Evolutionary conservation across 2,113 vertebrate genomes (phyloP), one percentile per base, ranked within the genome.

Genomic region (Leptodactylus fuscus): DNA sequence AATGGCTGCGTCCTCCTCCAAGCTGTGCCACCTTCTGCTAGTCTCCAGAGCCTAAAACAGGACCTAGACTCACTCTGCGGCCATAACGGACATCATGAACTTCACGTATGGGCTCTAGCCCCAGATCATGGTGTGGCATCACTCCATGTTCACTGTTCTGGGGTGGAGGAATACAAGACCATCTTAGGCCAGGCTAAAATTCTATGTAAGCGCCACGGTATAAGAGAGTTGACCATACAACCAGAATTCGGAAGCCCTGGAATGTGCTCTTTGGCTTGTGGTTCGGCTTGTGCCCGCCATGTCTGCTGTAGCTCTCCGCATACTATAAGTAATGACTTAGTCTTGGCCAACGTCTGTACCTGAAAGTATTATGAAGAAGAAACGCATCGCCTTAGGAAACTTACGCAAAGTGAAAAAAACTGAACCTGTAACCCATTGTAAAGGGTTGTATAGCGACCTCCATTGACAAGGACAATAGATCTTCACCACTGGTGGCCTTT

Each of bases 101-200:
- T 95, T 29, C 95, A 95, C 6, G 48, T 95, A 77, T 95, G 95
- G 95, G 89, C 94, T 87, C 83, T 95, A 22, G 89, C 87, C 0
- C 91, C 91, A 6, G 87, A 81, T 0, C 83, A 88, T 4, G 3
- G 34, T 0, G 94, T 95, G 87, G 95, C 94, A 0, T 93, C 94
- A 2, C 92, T 94, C 53, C 95, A 95, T 2, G 88, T 95, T 0
- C 92, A 91, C 86, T 95, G 92, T 83, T 86, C 41, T 0, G 49
- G 34, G 3, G 32, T 49, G 1, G 36, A 15, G 0, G 51, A 65
- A 22, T 88, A 77, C 29, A 69, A 62, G 20, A 89, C 91, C 24
- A 73, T 95, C 73, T 51, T 94, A 55, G 71, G 29, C 0, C 90
- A 78, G 10, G 88, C 94, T 87, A 91, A 88, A 24, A 85, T 88